Conservation (phyloP, 2,888 invertebrate genomes). For the Erannis defoliaria region DNA sequence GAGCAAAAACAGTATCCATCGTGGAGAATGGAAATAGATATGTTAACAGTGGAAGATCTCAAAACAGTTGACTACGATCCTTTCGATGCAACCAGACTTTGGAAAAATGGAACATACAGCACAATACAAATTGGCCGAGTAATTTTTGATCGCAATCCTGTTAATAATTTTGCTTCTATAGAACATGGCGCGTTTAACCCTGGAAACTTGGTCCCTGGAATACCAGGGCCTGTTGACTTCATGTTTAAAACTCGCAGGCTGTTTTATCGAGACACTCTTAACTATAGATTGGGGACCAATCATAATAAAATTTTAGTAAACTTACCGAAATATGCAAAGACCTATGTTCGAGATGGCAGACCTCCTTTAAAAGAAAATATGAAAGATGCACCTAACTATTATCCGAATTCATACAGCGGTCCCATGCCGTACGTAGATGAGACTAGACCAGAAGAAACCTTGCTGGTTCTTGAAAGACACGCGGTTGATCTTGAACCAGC, state of each 20-base stretch:
- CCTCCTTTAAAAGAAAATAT: slow-evolving; percentile 92
- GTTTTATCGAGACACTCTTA: slow-evolving; percentile 65
- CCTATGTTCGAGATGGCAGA: slow-evolving; percentile 79
- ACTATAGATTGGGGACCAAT: slow-evolving; percentile 67
- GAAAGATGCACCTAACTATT: slow-evolving; percentile 96
- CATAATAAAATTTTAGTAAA: slow-evolving; percentile 67
- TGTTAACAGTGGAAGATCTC: slow-evolving; percentile 59
- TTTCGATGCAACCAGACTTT: slow-evolving; percentile 65
- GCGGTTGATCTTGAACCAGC: slow-evolving; percentile 81
- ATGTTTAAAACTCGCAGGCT: slow-evolving; percentile 63
- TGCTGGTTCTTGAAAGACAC: slow-evolving; percentile 30
- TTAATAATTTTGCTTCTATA: slow-evolving; percentile 61
- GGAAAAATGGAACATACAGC: slow-evolving; percentile 69
- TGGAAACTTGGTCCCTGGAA: slow-evolving; percentile 72
- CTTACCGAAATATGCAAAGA: slow-evolving; percentile 59
- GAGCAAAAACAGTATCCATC: slow-evolving; percentile 51
- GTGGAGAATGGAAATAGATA: slow-evolving; percentile 70
- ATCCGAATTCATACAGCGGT: slow-evolving; percentile 96
- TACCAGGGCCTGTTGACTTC: slow-evolving; percentile 65
- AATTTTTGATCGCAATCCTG: slow-evolving; percentile 60
- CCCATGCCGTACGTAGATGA: slow-evolving; percentile 88
- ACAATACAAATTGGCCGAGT: slow-evolving; percentile 64
- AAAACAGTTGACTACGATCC: slow-evolving; percentile 65
- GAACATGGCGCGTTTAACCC: slow-evolving; percentile 68
- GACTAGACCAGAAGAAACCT: slow-evolving; percentile 51